phyloP scores from a whole-genome alignment of 2,888 invertebrate genomes.

The Slavum lentiscoides region DNA sequence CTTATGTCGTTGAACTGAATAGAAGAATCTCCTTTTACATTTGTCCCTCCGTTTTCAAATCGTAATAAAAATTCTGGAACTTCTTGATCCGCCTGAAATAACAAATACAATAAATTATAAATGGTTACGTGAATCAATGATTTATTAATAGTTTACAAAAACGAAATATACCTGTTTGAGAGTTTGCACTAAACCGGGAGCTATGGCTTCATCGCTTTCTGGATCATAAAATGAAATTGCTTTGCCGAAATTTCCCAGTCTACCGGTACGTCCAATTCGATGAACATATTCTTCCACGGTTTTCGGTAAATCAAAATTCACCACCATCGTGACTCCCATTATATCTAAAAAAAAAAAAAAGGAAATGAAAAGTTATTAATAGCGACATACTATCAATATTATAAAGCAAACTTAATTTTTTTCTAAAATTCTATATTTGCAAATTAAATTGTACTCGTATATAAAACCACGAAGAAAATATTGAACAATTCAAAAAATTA shows the following conservation, averaged over 20 bases:
- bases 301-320: conserved; percentile 91
- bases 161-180: conserved; percentile 64
- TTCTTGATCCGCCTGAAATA: conserved; percentile 11
- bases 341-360: conserved; percentile 67
- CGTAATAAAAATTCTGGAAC: conserved; percentile 13
- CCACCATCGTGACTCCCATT: conserved; percentile 81
- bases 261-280: conserved; percentile 90
- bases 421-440: too few species aligned
- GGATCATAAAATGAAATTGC: conserved; percentile 84
- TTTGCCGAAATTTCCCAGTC: conserved; percentile 86
- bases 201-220: conserved; percentile 66
- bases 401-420: too few species aligned
- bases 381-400: too few species aligned
- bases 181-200: conserved; percentile 71
- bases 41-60: neutral
- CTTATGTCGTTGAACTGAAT: conserved; percentile 24
- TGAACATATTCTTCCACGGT: conserved; percentile 93
- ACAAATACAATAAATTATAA: neutral
- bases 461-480: too few species aligned
- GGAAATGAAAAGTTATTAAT: too few species aligned
- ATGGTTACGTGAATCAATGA: neutral
- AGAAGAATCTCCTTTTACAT: neutral
- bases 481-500: too few species aligned
- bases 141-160: neutral
- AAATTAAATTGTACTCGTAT: too few species aligned